Evolutionary conservation across 2,797 vertebrate genomes (phyloP), one percentile per base, ranked within the genome.

Genomic region (Sebastes umbrosus): DNA sequence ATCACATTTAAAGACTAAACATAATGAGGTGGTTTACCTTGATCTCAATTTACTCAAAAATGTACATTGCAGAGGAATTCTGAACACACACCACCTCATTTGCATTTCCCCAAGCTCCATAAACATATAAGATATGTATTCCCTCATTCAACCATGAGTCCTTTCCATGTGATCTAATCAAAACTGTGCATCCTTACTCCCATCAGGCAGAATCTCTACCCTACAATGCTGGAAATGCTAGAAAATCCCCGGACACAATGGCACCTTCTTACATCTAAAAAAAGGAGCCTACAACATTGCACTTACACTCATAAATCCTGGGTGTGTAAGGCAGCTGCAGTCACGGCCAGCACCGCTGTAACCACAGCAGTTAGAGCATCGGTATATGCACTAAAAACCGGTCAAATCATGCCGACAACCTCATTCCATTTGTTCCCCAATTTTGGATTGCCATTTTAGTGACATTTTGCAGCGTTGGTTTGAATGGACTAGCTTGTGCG

Each of bases 291-390:
- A 32, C 43, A 72, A 69, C 74, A 50, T 25, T 66, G 77, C 75
- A 63, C 72, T 39, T 50, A 1, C 43, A 63, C 31, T 27, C 32
- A 67, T 4, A 52, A 16, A 55, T 25, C 5, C 60, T 84, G 87
- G 86, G 89, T 84, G 90, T 89, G 88, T 82, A 63, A 67, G 75
- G 86, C n/a, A 81, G 69, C 81, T 82, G 90, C 90, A 79, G 85
- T 77, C 67, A 75, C 63, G 36, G 75, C 25, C 25, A 55, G 69
- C 34, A 46, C 43, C 43, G 24, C 18, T 29, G 9, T 13, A 60
- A n/a, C 32, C 46, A 8, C 46, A 29, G 31, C 63, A 29, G 32
- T 11, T 3, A 3, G 39, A 43, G 39, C 39, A 43, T 16, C 39
- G 5, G 39, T 24, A n/a, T 4, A 74, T 73, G 73, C 78, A 77